phyloP scores from a whole-genome alignment of 2,797 vertebrate genomes.

The Nothura maculosa region DNA sequence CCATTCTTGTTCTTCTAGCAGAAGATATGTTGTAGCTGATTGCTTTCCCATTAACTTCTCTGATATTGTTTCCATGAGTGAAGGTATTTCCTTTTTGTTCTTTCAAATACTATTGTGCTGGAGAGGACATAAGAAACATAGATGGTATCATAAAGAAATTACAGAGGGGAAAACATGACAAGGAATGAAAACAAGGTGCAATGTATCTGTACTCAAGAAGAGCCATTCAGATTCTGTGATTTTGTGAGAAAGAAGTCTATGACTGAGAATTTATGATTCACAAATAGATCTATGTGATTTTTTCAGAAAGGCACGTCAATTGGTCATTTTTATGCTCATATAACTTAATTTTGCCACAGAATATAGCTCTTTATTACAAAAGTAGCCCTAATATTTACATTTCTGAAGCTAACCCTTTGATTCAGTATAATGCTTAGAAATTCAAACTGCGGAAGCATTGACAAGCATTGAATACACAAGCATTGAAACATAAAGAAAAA shows the following conservation, averaged over 20 bases:
- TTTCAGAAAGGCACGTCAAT: neutral
- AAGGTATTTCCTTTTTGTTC: neutral
- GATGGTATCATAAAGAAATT: neutral
- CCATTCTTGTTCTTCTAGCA: neutral
- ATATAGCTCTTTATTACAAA: neutral
- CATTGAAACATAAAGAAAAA: neutral
- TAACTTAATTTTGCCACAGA: neutral
- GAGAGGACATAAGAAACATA: neutral
- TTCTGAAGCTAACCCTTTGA: neutral
- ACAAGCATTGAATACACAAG: neutral
- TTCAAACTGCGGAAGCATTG: neutral
- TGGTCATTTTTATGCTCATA: neutral
- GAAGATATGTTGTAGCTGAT: neutral
- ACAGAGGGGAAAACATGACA: accelerated
- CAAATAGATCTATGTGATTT: neutral
- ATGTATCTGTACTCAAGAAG: neutral
- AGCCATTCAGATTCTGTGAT: neutral
- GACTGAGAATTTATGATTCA: neutral
- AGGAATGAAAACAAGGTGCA: neutral
- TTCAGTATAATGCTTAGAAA: neutral
- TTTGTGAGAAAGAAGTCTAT: neutral
- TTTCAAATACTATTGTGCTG: neutral
- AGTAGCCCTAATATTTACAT: neutral
- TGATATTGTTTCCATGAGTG: neutral
- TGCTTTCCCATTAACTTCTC: neutral